Conservation (phyloP, 2,888 invertebrate species). For the Amphipoea lucens region DNA sequence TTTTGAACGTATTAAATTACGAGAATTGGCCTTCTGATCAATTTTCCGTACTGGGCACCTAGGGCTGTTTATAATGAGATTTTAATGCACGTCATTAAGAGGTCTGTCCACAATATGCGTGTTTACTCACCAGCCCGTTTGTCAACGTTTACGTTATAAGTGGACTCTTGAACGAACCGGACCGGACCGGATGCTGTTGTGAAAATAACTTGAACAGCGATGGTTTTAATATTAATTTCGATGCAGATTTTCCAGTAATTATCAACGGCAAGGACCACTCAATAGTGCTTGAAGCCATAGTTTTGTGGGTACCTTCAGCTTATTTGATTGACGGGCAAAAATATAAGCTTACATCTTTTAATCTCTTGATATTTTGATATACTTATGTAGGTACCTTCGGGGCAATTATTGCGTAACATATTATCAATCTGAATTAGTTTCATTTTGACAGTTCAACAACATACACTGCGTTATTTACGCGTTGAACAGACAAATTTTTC, state of each 20-base stretch:
- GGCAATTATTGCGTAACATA: no score
- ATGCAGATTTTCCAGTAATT: neutral
- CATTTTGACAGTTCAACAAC: no score
- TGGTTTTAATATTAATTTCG: neutral
- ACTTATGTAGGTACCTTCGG: no score
- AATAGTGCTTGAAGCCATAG: neutral
- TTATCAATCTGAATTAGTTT: no score
- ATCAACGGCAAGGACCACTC: neutral
- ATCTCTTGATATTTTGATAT: no score
- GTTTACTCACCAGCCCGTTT: neutral
- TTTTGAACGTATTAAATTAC: no score
- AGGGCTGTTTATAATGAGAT: constrained; percentile 10
- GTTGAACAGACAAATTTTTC: no score
- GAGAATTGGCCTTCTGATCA: no score
- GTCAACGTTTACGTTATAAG: constrained; percentile 29
- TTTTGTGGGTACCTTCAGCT: no score
- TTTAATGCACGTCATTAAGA: constrained; percentile 24
- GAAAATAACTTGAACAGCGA: neutral
- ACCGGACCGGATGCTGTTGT: neutral
- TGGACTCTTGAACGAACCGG: neutral
- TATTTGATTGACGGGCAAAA: no score
- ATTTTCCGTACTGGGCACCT: neutral
- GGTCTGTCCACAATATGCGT: constrained; percentile 19
- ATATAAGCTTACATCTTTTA: no score
- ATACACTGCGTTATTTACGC: no score